phyloP scores from a whole-genome alignment of 2,113 vertebrate species.

The Athene noctua region DNA sequence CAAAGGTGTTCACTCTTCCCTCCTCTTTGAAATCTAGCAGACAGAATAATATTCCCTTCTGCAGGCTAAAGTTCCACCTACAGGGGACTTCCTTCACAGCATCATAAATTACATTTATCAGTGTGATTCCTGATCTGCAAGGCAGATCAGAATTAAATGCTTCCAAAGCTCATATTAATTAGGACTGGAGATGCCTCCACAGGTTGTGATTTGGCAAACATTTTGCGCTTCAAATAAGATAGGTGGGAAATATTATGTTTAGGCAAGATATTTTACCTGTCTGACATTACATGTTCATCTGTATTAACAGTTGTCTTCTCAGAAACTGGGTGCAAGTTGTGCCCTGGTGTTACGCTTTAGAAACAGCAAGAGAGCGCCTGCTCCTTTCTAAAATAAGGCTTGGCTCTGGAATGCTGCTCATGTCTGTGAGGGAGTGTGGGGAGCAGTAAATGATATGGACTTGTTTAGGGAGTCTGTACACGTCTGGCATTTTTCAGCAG shows the following conservation, averaged over 20 bases:
- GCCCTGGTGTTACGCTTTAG: not conserved
- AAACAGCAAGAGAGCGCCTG: not conserved
- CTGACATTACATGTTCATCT: not conserved
- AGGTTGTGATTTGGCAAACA: not conserved
- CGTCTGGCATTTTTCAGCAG: not conserved
- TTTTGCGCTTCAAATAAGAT: not conserved
- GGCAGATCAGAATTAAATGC: not conserved
- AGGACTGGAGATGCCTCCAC: not conserved
- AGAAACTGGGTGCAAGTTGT: not conserved
- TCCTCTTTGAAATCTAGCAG: not conserved
- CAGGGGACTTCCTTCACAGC: not conserved
- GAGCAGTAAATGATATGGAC: not conserved
- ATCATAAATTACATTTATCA: not conserved
- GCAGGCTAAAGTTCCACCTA: not conserved
- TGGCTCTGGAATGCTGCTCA: not conserved
- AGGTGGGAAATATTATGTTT: not conserved
- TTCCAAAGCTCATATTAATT: not conserved
- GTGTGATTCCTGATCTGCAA: not conserved
- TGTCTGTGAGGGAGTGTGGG: not conserved
- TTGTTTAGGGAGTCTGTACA: not conserved
- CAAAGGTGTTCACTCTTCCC: not conserved
- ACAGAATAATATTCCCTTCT: not conserved
- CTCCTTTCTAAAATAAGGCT: not conserved
- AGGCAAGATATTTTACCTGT: not conserved
- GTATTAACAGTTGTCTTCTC: not conserved